Percentiles rank a stretch among this genome's conserved stretches.
Evolutionary conservation across 2,797 vertebrate species (phyloP).

Genomic region (Takifugu ocellatus): DNA sequence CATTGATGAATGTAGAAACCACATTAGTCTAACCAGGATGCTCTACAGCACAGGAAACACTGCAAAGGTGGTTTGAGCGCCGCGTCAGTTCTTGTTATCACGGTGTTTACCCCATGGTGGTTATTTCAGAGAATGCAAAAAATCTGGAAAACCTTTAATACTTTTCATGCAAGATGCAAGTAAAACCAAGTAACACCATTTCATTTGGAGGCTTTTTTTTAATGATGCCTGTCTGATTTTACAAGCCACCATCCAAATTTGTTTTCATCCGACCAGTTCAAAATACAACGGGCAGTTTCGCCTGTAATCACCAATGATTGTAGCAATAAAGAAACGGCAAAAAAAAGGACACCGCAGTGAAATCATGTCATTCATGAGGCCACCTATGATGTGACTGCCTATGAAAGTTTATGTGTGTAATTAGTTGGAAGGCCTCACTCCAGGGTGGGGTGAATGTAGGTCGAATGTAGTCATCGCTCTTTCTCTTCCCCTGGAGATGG

Average conservation of each 20-base stretch:
- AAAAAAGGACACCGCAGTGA: slow-evolving; percentile 20
- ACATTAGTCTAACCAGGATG: slow-evolving; percentile 65
- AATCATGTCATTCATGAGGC: slow-evolving; percentile 18
- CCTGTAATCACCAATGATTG: slow-evolving; percentile 22
- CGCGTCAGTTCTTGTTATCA: slow-evolving; percentile 64
- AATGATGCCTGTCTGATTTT: too few relatives aligned
- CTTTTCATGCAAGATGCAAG: too few relatives aligned
- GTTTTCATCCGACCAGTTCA: slow-evolving; percentile 35
- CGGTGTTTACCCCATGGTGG: slow-evolving; percentile 50
- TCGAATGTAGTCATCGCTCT: slow-evolving; percentile 73
- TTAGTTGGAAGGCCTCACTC: slow-evolving; percentile 53
- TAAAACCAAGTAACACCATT: too few relatives aligned
- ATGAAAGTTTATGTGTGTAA: slow-evolving; percentile 50
- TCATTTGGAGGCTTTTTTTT: too few relatives aligned
- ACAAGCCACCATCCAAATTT: slow-evolving; percentile 24
- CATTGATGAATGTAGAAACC: slow-evolving; percentile 56
- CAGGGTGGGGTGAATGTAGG: slow-evolving; percentile 74
- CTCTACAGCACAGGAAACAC: slow-evolving; percentile 55
- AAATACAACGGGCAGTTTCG: slow-evolving; percentile 31
- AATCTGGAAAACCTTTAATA: neutral
- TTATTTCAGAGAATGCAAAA: slow-evolving; percentile 47
- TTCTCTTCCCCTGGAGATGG: slow-evolving; percentile 74
- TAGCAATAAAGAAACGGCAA: neutral
- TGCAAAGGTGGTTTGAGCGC: slow-evolving; percentile 42
- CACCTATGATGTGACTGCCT: slow-evolving; percentile 41